Evolutionary conservation across 2,113 vertebrate species (phyloP).

Genomic region (Neotoma lepida): DNA sequence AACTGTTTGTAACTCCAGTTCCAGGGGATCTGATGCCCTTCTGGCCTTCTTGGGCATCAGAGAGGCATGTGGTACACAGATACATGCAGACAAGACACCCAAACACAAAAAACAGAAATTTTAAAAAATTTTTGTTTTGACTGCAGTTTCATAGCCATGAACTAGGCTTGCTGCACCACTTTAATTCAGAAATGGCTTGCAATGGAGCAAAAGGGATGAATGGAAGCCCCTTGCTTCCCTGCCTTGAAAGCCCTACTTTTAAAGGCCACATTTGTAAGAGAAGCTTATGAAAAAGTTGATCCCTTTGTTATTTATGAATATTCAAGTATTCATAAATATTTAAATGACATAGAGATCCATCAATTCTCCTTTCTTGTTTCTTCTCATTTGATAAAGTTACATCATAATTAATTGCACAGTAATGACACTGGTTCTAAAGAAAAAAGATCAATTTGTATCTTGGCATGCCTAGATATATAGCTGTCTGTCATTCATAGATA

Average conservation of each 20-base stretch:
- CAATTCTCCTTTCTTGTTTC: neutral
- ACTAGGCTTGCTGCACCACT: neutral
- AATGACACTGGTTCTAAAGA: slow-evolving; percentile 18
- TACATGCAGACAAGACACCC: neutral
- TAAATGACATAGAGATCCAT: neutral
- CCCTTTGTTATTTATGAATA: neutral
- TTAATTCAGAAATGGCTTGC: slow-evolving; percentile 21
- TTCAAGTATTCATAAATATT: neutral
- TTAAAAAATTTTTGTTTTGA: neutral
- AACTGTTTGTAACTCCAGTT: neutral
- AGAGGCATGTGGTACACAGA: neutral
- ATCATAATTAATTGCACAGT: neutral
- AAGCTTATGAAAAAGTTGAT: slow-evolving; percentile 8
- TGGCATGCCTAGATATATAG: neutral
- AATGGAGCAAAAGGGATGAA: neutral
- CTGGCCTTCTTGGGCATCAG: neutral
- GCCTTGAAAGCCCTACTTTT: neutral
- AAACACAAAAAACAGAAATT: neutral
- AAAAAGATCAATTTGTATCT: slow-evolving; percentile 20
- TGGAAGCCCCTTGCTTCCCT: neutral
- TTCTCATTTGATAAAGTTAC: slow-evolving; percentile 52
- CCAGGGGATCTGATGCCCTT: neutral
- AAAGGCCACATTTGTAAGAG: slow-evolving; percentile 37
- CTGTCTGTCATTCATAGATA: neutral
- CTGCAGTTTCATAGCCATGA: slow-evolving; percentile 14